Base-by-base conservation (phyloP, 2,888 invertebrate genomes). In the Cephus nigrinus region DNA sequence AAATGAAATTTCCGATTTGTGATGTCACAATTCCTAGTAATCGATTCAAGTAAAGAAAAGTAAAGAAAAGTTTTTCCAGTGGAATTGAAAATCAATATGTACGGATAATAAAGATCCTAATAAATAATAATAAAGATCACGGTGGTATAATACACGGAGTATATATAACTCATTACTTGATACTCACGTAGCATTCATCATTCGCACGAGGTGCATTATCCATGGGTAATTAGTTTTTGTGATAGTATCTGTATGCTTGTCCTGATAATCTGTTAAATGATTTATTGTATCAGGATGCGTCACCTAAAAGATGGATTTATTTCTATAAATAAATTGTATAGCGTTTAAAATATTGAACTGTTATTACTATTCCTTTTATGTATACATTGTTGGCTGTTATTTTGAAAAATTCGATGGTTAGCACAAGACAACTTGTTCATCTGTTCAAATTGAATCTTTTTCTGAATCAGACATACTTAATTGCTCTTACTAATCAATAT, bases 191-290 rank as follows among this genome's bases (percentile, higher is more conserved):
- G 89, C 91, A 80, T 92, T 92, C 84, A 91, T 87, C 74, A 88
- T 86, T 55, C 86, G 85, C 32, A 83, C 84, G 31, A 92, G 83
- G 73, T 88, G 88, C 76, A 84, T 78, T 1, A 89, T 79, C 88
- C 91, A 89, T 12, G 88, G 84, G 81, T 90, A 91, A 83, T 86
- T 88, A 23, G 87, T 84, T 83, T 92, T 92, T 11, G 90, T 88
- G 68, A 89, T 80, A 0, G 90, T 85, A 79, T 92, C 92, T 68
- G 88, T 79, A 71, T 89, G 86, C 73, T 88, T 89, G 75, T 90
- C 83, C 68, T 89, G 86, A 81, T 91, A 92, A 87, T 93, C 93
- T 74, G 89, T 90, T 74, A 93, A 83, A 85, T 93, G 93, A 81
- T 92, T 88, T 33, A 91, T 77, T 3, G 92, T 90, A 73, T 92